Evolutionary conservation across 2,113 vertebrate genomes (phyloP).

Genomic region (Callithrix jacchus): DNA sequence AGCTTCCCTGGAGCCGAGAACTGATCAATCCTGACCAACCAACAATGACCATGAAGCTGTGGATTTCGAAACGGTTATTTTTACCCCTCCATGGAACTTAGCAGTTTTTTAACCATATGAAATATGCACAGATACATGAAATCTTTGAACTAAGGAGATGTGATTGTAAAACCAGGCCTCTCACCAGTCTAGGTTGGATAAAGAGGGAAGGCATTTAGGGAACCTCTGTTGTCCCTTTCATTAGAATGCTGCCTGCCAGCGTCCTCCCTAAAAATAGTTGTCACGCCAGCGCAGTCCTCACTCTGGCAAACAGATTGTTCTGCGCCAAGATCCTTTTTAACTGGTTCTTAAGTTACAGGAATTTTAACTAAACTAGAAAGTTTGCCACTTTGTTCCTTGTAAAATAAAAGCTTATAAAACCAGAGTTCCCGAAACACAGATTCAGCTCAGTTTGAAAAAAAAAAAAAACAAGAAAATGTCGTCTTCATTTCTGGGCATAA

Average conservation of each 20-base stretch:
- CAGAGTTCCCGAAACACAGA: conserved; percentile 47
- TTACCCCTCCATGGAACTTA: neutral
- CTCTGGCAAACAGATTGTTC: conserved; percentile 51
- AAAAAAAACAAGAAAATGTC: conserved; percentile 42
- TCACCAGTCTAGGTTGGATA: neutral
- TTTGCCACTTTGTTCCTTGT: conserved; percentile 68
- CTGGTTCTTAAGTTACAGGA: conserved; percentile 71
- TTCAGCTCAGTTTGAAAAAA: conserved; percentile 50
- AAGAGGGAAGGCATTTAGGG: conserved; percentile 40
- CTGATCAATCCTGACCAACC: neutral
- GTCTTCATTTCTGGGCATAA: conserved; percentile 27
- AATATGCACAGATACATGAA: neutral
- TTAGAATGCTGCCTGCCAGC: conserved; percentile 69
- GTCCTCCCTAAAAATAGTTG: conserved; percentile 72
- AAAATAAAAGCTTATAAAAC: conserved; percentile 56
- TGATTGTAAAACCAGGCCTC: neutral
- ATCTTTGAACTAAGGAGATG: conserved; percentile 51
- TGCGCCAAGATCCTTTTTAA: conserved; percentile 59
- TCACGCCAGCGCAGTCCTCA: conserved; percentile 52
- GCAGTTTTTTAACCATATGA: neutral
- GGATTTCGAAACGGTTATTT: neutral
- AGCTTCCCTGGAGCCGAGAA: neutral
- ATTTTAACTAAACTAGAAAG: conserved; percentile 76
- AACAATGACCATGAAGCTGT: neutral
- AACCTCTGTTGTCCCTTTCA: conserved; percentile 54